phyloP scores from a whole-genome alignment of 2,888 invertebrate species.

The Andricus curvator region DNA sequence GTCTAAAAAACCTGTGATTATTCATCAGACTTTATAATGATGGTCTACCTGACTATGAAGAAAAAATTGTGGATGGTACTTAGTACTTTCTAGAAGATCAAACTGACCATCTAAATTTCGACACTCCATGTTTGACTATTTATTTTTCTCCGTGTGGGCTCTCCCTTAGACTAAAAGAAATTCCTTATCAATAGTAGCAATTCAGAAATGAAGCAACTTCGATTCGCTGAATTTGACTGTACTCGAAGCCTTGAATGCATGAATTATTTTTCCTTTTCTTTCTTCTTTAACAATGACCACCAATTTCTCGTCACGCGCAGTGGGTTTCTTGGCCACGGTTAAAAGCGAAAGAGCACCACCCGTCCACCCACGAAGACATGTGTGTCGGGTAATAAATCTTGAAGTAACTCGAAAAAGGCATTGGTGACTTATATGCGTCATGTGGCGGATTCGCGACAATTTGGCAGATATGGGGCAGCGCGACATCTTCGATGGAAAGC shows the following conservation, averaged over 20 bases:
- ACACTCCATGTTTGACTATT: too few relatives aligned
- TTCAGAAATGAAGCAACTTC: not conserved
- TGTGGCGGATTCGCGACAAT: constrained; percentile 49
- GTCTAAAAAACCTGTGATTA: too few relatives aligned
- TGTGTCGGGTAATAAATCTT: constrained; percentile 50
- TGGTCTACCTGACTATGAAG: too few relatives aligned
- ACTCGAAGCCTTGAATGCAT: not conserved
- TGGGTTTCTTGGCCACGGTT: not conserved
- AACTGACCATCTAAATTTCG: too few relatives aligned
- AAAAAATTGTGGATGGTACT: too few relatives aligned
- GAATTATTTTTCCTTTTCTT: not conserved
- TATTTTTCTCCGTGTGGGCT: too few relatives aligned
- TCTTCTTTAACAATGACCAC: not conserved
- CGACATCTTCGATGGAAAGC: constrained; percentile 57
- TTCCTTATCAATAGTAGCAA: not conserved
- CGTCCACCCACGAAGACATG: constrained; percentile 46
- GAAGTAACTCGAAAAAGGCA: constrained; percentile 50
- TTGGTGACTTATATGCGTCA: constrained; percentile 44
- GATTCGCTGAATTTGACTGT: not conserved
- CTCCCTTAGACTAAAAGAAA: not conserved
- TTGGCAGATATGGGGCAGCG: constrained; percentile 61
- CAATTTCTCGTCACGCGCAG: not conserved
- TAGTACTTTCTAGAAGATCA: too few relatives aligned
- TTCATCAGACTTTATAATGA: too few relatives aligned
- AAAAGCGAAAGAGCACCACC: constrained; percentile 35